Evolutionary conservation across 2,888 invertebrate genomes (phyloP).

Genomic region (Paralinhomoeus sp.): DNA sequence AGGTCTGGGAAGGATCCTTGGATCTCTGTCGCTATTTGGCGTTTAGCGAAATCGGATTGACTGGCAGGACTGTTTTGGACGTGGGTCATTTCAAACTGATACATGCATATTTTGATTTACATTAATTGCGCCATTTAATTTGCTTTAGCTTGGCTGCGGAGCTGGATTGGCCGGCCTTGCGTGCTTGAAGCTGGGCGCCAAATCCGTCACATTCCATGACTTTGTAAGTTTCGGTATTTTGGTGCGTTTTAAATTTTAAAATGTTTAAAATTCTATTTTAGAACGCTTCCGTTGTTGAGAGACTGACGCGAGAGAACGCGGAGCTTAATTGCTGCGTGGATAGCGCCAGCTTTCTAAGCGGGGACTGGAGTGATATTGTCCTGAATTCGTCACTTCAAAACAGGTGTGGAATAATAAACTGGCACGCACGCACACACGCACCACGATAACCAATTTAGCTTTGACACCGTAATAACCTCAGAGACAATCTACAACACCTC

Average conservation of each 20-base stretch:
- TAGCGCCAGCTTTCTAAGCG: slow-evolving; percentile 7
- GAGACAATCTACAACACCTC: slow-evolving; percentile 64
- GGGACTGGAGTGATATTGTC: slow-evolving; percentile 6
- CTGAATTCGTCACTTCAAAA: too few relatives aligned
- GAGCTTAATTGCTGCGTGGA: slow-evolving; percentile 8
- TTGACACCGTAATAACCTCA: slow-evolving; percentile 63
- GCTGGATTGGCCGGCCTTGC: slow-evolving; percentile 65
- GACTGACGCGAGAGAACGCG: slow-evolving; percentile 14
- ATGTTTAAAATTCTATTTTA: slow-evolving; percentile 8
- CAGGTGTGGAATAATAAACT: not conserved
- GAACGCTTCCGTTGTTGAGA: slow-evolving; percentile 15
- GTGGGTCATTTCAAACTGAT: too few relatives aligned
- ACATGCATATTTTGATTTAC: too few relatives aligned
- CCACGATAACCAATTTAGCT: slow-evolving; percentile 32
- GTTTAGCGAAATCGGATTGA: slow-evolving; percentile 21
- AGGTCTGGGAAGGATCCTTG: slow-evolving; percentile 80
- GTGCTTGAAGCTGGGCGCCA: slow-evolving; percentile 42
- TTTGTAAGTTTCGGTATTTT: slow-evolving; percentile 44
- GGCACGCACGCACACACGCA: not conserved
- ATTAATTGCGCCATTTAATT: too few relatives aligned
- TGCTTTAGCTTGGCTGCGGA: slow-evolving; percentile 55
- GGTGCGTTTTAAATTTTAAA: not conserved
- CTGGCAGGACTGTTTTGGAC: slow-evolving; percentile 51
- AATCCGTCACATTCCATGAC: slow-evolving; percentile 60
- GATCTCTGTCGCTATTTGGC: slow-evolving; percentile 45